phyloP scores from a whole-genome alignment of 2,113 vertebrate genomes.

The Alectura lathami region DNA sequence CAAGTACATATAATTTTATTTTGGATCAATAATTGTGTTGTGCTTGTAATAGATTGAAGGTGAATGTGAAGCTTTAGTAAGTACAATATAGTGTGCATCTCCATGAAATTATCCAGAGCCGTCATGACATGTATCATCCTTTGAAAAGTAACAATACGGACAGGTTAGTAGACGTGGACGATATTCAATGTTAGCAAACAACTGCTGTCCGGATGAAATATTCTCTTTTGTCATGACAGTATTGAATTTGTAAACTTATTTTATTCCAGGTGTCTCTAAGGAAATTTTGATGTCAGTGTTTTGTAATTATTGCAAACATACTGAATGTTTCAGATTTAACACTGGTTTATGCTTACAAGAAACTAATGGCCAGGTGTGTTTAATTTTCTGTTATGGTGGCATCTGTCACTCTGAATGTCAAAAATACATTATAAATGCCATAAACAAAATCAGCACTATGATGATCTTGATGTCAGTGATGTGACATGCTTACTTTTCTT shows the following conservation, averaged over 20 bases:
- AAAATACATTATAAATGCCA: slow-evolving; percentile 62
- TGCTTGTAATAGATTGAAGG: slow-evolving; percentile 39
- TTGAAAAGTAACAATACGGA: slow-evolving; percentile 73
- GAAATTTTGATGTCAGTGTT: slow-evolving; percentile 52
- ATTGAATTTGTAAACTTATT: slow-evolving; percentile 72
- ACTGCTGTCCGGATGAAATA: not conserved
- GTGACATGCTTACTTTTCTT: slow-evolving; percentile 33
- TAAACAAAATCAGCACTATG: slow-evolving; percentile 71
- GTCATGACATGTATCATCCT: slow-evolving; percentile 75
- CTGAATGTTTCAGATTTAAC: not conserved
- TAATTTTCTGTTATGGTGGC: slow-evolving; percentile 67
- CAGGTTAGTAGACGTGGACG: not conserved
- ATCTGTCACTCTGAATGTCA: slow-evolving; percentile 77
- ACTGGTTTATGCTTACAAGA: slow-evolving; percentile 42
- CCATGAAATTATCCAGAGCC: slow-evolving; percentile 75
- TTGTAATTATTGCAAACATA: slow-evolving; percentile 40
- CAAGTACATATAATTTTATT: slow-evolving; percentile 33
- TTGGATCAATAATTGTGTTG: slow-evolving; percentile 57
- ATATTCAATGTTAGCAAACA: not conserved
- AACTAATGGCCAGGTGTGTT: slow-evolving; percentile 70
- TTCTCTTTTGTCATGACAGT: slow-evolving; percentile 77
- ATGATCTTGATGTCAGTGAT: slow-evolving; percentile 59
- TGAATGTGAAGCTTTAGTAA: not conserved
- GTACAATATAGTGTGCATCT: slow-evolving; percentile 53
- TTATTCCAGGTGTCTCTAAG: slow-evolving; percentile 33